Conservation (phyloP, 2,113 vertebrate species). For the Notarius quadriscutis region DNA sequence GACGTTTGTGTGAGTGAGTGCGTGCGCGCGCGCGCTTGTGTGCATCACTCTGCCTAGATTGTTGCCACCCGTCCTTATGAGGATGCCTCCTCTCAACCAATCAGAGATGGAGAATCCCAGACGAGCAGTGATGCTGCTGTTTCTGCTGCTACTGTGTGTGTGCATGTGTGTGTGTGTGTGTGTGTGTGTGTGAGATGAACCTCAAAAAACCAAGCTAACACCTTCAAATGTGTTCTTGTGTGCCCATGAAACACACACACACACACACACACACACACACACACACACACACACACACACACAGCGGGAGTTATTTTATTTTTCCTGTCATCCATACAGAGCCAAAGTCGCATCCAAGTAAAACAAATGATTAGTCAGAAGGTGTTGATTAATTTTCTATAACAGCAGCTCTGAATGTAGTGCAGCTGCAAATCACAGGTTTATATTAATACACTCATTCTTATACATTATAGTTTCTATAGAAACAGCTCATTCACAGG, state of each 20-base stretch:
- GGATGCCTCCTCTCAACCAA: conserved; percentile 39
- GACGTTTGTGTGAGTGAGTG: conserved; percentile 22
- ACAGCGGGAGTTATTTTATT: too few species aligned
- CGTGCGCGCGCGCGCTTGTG: conserved; percentile 21
- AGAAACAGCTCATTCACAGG: background rate
- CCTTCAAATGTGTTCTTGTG: background rate
- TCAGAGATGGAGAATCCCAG: conserved; percentile 24
- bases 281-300: background rate
- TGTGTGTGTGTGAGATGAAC: background rate
- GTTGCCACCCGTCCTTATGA: conserved; percentile 49
- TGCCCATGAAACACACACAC: background rate
- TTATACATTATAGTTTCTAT: background rate
- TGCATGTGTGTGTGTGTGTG: background rate
- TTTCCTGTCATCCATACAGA: background rate
- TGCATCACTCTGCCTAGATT: conserved; percentile 31
- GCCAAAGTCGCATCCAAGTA: background rate
- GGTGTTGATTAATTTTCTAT: too few species aligned
- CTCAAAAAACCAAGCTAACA: background rate
- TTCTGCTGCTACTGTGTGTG: conserved; percentile 12
- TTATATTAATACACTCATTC: background rate
- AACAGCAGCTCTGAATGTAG: too few species aligned
- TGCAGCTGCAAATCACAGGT: too few species aligned
- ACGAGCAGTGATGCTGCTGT: conserved; percentile 34
- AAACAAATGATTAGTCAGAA: too few species aligned
- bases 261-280: background rate